phyloP scores from a whole-genome alignment of 1,140 invertebrate species.

The Chrysomallon squamiferum region DNA sequence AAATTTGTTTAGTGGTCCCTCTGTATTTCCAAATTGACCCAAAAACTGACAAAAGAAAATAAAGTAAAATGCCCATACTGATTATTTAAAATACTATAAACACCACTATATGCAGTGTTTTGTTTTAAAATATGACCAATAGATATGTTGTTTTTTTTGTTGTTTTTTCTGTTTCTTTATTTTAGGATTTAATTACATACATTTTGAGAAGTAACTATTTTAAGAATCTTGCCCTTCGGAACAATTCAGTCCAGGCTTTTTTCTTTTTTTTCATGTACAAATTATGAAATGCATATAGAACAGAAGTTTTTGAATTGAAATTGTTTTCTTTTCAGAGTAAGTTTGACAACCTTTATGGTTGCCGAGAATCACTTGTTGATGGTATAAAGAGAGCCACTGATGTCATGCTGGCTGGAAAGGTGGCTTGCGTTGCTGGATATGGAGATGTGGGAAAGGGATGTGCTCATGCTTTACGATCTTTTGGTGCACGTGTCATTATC shows the following conservation, averaged over 20 bases:
- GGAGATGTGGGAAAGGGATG: slow-evolving; percentile 99
- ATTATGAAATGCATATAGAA: too few relatives aligned
- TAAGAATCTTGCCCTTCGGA: too few relatives aligned
- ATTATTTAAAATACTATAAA: too few relatives aligned
- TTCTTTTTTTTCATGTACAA: too few relatives aligned
- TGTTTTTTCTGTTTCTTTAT: too few relatives aligned
- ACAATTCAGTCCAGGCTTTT: too few relatives aligned
- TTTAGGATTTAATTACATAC: too few relatives aligned
- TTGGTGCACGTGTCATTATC: slow-evolving; percentile 94
- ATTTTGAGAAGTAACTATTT: too few relatives aligned
- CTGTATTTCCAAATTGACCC: not conserved
- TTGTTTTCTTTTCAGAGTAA: slow-evolving; percentile 81
- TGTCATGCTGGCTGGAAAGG: slow-evolving; percentile 98
- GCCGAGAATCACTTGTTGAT: slow-evolving; percentile 96
- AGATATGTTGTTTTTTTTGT: too few relatives aligned
- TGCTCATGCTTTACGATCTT: slow-evolving; percentile 91
- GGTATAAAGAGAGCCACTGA: slow-evolving; percentile 98
- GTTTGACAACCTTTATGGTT: slow-evolving; percentile 99
- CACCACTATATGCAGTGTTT: too few relatives aligned
- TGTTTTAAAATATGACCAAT: too few relatives aligned
- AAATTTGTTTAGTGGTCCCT: not conserved
- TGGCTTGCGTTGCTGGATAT: slow-evolving; percentile 96
- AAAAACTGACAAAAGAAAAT: not conserved
- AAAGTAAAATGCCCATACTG: not conserved
- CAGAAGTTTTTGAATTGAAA: too few relatives aligned